Evolutionary conservation across 2,797 vertebrate genomes (phyloP).

Genomic region (Eulemur albifrons): DNA sequence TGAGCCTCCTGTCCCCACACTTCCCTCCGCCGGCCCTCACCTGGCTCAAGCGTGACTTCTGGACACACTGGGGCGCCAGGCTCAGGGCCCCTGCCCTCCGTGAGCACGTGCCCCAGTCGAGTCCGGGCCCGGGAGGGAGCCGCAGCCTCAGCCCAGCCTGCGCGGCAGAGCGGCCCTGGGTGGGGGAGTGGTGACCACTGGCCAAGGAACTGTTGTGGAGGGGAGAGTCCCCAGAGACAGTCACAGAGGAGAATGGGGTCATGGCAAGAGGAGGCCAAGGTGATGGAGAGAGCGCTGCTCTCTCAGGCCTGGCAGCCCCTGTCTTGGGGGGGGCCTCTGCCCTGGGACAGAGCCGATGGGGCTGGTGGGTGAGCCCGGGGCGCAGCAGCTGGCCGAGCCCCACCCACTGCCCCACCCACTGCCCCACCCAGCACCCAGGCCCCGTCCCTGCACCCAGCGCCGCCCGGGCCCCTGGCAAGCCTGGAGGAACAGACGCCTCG

Average conservation of each 20-base stretch:
- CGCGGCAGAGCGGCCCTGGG: background rate
- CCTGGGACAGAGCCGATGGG: background rate
- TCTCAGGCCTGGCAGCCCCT: rapidly evolving
- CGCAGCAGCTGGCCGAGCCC: background rate
- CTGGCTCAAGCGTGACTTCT: background rate
- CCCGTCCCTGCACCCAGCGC: background rate
- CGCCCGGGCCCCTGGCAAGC: background rate
- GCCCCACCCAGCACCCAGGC: background rate
- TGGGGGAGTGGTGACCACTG: rapidly evolving
- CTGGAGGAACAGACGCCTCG: rapidly evolving
- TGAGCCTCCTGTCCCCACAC: rapidly evolving
- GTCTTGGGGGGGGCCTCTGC: background rate
- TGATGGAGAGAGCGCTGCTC: background rate
- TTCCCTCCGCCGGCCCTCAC: rapidly evolving
- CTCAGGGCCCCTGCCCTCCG: rapidly evolving
- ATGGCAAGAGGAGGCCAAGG: background rate
- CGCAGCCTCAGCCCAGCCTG: background rate
- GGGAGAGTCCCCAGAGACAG: rapidly evolving
- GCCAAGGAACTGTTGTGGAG: rapidly evolving
- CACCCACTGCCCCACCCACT: background rate
- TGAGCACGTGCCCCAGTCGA: rapidly evolving
- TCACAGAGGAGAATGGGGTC: background rate
- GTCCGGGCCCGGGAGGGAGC: rapidly evolving
- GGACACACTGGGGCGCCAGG: rapidly evolving
- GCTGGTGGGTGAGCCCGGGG: background rate